Evolutionary conservation across 2,888 invertebrate species (phyloP).

Genomic region (Heteromyza rotundicornis): DNA sequence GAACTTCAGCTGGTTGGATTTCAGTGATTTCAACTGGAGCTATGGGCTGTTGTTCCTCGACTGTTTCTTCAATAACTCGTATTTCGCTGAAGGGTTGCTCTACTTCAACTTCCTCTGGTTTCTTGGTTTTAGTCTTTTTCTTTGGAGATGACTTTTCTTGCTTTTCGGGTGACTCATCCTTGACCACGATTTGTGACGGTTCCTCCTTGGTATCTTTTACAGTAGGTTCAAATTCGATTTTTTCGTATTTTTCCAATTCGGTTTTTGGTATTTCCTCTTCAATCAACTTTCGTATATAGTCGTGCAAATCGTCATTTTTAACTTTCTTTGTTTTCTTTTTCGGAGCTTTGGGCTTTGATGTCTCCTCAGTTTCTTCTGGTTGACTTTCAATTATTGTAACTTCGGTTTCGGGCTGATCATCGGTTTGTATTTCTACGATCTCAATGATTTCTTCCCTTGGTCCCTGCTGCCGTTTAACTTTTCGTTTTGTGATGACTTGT

Average conservation of each 20-base stretch:
- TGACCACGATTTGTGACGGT: slow-evolving; percentile 29
- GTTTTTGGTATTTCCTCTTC: slow-evolving; percentile 53
- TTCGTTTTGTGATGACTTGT: slow-evolving; percentile 61
- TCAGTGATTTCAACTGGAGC: slow-evolving; percentile 47
- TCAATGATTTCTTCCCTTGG: slow-evolving; percentile 59
- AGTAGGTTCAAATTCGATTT: slow-evolving; percentile 54
- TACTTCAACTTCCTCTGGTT: slow-evolving; percentile 30
- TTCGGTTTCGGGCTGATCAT: slow-evolving; percentile 55
- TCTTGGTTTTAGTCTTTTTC: slow-evolving; percentile 37
- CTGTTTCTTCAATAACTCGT: slow-evolving; percentile 40
- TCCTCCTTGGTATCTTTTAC: slow-evolving; percentile 41
- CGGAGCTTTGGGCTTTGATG: slow-evolving; percentile 47
- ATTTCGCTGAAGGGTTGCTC: slow-evolving; percentile 40
- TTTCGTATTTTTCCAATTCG: slow-evolving; percentile 60
- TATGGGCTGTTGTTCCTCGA: slow-evolving; percentile 36
- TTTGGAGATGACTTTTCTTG: slow-evolving; percentile 51
- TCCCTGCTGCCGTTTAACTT: slow-evolving; percentile 60
- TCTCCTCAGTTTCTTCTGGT: slow-evolving; percentile 50
- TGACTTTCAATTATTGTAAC: slow-evolving; percentile 50
- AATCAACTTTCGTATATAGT: slow-evolving; percentile 52
- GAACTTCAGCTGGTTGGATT: slow-evolving; percentile 44
- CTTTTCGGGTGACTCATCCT: slow-evolving; percentile 45
- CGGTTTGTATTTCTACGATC: slow-evolving; percentile 56
- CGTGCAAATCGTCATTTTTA: slow-evolving; percentile 52
- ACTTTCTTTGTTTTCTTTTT: slow-evolving; percentile 56